These are phyloP conservation scores for Bambusicola thoracicus DNA, from an alignment of 2,113 vertebrate species.

Conservation along the genomic window DNA sequence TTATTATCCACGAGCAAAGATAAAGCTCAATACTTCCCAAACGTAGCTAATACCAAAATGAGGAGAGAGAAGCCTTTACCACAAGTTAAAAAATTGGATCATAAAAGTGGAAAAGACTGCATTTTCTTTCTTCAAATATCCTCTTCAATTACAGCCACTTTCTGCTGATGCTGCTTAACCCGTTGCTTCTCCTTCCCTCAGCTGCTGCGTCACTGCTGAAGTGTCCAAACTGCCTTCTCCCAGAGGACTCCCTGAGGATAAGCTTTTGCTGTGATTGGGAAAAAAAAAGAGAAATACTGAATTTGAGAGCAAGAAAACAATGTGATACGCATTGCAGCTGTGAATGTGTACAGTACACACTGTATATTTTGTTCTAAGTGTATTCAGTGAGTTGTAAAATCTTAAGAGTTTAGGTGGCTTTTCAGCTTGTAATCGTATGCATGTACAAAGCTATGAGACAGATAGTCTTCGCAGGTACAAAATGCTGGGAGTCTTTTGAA, in stretches of 20 bases:
- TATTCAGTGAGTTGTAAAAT: not conserved
- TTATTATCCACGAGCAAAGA: not conserved
- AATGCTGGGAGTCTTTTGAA: not conserved
- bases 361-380: not conserved
- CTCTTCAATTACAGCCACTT: not conserved
- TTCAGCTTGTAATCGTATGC: not conserved
- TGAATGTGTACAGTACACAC: not conserved
- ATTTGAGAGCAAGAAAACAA: not conserved
- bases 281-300: not conserved
- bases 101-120: not conserved
- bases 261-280: not conserved
- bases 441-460: not conserved
- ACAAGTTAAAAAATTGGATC: not conserved
- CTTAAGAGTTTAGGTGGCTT: not conserved
- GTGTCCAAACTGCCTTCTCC: not conserved
- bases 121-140: not conserved
- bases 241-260: not conserved
- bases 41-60: not conserved
- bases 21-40: not conserved
- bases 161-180: not conserved
- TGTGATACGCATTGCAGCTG: not conserved
- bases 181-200: not conserved
- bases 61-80: not conserved
- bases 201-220: rapidly evolving
- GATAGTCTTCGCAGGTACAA: not conserved